A percentile compares a stretch with the other conserved stretches of the same genome.
Evolutionary conservation across 2,888 invertebrate genomes (phyloP).

Genomic region (Glyphotaelius pellucidus): DNA sequence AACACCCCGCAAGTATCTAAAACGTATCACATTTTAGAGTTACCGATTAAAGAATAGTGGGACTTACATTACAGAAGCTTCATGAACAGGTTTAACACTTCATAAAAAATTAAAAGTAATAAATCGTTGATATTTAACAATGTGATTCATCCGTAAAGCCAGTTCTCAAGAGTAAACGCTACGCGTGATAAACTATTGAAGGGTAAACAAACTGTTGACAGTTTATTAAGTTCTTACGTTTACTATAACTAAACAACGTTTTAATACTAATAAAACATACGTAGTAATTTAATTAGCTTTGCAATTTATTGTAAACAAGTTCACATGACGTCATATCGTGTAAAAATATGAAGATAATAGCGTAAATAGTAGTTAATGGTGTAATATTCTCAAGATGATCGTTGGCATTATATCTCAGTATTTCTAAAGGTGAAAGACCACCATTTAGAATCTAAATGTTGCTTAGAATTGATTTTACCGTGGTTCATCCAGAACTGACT

Average conservation of each 20-base stretch:
- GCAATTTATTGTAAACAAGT: not conserved
- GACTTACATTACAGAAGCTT: too few species aligned
- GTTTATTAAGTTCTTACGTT: not conserved
- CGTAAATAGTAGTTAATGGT: not conserved
- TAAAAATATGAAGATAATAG: not conserved
- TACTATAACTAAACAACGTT: not conserved
- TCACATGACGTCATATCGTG: not conserved
- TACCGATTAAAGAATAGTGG: too few species aligned
- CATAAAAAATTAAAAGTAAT: too few species aligned
- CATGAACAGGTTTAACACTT: too few species aligned
- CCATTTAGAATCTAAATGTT: too few species aligned
- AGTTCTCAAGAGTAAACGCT: not conserved
- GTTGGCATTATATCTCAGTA: too few species aligned
- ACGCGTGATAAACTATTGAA: not conserved
- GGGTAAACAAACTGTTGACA: constrained; percentile 10
- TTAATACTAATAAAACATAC: not conserved
- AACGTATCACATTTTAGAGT: too few species aligned
- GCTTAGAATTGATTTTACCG: too few species aligned
- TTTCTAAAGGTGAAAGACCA: too few species aligned
- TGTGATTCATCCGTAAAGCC: not conserved
- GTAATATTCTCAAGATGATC: not conserved
- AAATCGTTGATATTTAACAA: constrained; percentile 12
- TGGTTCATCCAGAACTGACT: too few species aligned
- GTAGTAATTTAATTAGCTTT: not conserved
- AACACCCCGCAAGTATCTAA: too few species aligned